These are phyloP conservation scores for Apotomis betuletana DNA, from an alignment of 2,888 invertebrate genomes.

Conservation along the genomic window DNA sequence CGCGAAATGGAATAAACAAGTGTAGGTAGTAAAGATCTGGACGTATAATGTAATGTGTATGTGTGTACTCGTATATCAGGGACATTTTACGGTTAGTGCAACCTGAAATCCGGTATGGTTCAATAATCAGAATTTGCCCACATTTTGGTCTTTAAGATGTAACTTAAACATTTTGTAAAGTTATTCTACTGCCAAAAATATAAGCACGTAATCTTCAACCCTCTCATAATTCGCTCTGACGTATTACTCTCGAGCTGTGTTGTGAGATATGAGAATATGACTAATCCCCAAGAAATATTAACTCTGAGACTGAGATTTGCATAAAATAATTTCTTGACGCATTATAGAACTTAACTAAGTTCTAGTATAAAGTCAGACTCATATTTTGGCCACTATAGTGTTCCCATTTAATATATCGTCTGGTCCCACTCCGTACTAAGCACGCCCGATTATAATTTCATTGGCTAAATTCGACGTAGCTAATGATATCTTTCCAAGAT, in stretches of 20 bases:
- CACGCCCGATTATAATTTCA: constrained; percentile 16
- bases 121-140: too few species aligned
- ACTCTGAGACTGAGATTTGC: constrained; percentile 22
- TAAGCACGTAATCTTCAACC: neutral
- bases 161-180: neutral
- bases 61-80: too few species aligned
- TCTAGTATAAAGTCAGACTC: neutral
- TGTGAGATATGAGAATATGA: constrained; percentile 22
- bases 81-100: too few species aligned
- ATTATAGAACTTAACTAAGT: constrained; percentile 9
- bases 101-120: too few species aligned
- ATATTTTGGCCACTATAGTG: constrained; percentile 5
- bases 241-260: constrained; percentile 15
- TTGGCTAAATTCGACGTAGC: too few species aligned
- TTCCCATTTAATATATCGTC: constrained; percentile 17
- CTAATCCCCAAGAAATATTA: constrained; percentile 26
- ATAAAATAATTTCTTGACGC: constrained; percentile 24
- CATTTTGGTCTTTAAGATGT: too few species aligned
- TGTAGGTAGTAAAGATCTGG: neutral
- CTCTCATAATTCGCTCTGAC: constrained; percentile 7
- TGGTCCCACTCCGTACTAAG: constrained; percentile 12
- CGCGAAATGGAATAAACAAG: neutral
- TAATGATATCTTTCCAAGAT: too few species aligned
- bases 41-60: too few species aligned
- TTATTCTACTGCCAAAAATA: neutral